Conservation (phyloP, 37 sponge, comb jelly and placozoan species). For the Ephydatia muelleri region DNA sequence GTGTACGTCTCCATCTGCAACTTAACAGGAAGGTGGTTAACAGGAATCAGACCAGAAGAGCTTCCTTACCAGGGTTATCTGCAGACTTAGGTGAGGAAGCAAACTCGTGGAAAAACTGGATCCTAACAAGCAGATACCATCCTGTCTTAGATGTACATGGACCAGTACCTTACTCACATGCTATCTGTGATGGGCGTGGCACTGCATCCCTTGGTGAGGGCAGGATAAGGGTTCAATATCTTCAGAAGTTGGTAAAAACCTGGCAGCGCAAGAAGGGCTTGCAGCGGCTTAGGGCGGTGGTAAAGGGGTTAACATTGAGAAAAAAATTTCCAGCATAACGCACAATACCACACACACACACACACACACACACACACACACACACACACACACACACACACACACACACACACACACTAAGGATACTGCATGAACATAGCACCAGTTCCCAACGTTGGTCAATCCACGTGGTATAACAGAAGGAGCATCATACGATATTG, state of each 20-base stretch:
- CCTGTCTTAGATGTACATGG: neutral
- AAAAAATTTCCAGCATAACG: neutral
- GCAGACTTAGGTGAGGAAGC: slow-evolving; percentile 10
- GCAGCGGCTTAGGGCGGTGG: slow-evolving; percentile 53
- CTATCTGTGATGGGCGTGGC: slow-evolving; percentile 65
- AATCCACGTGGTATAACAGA: slow-evolving; percentile 81
- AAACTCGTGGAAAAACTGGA: slow-evolving; percentile 68
- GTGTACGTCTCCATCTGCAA: too few species aligned
- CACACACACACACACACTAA: neutral
- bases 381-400: neutral
- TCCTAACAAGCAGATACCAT: slow-evolving; percentile 21
- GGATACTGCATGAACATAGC: slow-evolving; percentile 92
- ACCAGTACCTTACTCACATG: slow-evolving; percentile 49
- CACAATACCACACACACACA: slow-evolving; percentile 20
- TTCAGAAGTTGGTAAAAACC: slow-evolving; percentile 51
- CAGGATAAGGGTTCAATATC: slow-evolving; percentile 33
- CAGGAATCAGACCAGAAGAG: neutral
- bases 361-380: too few species aligned
- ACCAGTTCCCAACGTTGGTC: slow-evolving; percentile 81
- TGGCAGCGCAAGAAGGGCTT: slow-evolving; percentile 76
- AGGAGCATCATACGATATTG: slow-evolving; percentile 27
- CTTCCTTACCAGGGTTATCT: neutral
- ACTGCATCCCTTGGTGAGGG: slow-evolving; percentile 28
- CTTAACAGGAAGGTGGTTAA: neutral
- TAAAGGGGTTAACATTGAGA: neutral